A percentile compares a stretch with the other conserved stretches of the same genome.
Evolutionary conservation across 1,140 invertebrate species (phyloP).

Genomic region (Heterodera carotae): DNA sequence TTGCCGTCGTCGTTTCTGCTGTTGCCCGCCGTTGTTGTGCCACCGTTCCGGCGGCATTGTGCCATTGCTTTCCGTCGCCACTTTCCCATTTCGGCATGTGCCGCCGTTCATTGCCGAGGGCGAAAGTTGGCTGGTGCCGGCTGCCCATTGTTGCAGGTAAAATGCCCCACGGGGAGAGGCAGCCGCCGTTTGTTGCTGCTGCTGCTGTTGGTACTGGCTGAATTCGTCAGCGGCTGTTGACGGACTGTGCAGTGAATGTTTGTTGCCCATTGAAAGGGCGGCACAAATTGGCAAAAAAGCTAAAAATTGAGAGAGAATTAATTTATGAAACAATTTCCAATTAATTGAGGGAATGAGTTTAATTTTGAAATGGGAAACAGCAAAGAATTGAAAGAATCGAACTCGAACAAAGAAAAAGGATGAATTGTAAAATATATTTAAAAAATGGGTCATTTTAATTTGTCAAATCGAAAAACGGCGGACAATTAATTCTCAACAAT

Average conservation of each 20-base stretch:
- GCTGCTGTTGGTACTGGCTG: background rate
- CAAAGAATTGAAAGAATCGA: background rate
- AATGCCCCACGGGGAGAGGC: background rate
- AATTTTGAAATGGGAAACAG: no score
- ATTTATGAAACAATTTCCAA: slow-evolving; percentile 8
- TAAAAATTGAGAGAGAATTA: slow-evolving; percentile 12
- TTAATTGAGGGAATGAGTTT: background rate
- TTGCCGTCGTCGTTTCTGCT: slow-evolving; percentile 4
- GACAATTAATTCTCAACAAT: no score
- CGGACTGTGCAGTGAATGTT: background rate
- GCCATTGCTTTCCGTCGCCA: background rate
- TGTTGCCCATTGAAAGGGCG: slow-evolving; percentile 7
- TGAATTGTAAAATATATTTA: no score
- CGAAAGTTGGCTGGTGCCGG: background rate
- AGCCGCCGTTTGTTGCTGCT: background rate
- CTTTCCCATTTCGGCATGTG: background rate
- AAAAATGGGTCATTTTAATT: no score
- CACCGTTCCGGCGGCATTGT: slow-evolving; percentile 1
- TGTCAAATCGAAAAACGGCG: no score
- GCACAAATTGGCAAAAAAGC: background rate
- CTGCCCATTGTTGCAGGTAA: background rate
- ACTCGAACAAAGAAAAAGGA: background rate
- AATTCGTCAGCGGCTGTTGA: background rate
- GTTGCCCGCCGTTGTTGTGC: background rate
- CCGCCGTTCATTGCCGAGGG: background rate